Evolutionary conservation across 2,113 vertebrate genomes (phyloP).

Genomic region (Serinus canaria): DNA sequence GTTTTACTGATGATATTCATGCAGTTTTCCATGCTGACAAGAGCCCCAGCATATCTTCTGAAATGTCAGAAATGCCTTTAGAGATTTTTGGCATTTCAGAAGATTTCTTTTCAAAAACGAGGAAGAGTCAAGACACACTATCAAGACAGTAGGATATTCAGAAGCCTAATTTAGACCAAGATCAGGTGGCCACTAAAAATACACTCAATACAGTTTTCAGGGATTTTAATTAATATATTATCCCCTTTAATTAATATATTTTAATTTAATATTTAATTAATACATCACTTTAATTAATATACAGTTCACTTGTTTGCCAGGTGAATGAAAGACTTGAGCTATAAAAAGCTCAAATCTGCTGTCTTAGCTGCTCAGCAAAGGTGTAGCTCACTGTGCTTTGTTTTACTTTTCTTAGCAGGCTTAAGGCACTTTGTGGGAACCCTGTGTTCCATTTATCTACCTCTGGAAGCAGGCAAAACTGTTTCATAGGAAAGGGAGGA

Average conservation of each 20-base stretch:
- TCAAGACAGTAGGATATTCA: background rate
- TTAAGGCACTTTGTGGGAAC: background rate
- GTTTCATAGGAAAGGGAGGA: background rate
- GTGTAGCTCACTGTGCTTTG: background rate
- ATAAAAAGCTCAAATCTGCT: background rate
- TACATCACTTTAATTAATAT: background rate
- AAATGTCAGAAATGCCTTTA: conserved; percentile 23
- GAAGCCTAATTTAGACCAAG: background rate
- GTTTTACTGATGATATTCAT: background rate
- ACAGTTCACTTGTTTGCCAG: background rate
- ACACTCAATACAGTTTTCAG: background rate
- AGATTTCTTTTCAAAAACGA: background rate
- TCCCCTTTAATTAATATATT: background rate
- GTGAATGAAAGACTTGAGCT: background rate
- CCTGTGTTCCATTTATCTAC: rapidly evolving
- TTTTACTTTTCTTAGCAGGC: background rate
- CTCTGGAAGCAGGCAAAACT: background rate
- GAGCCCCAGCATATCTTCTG: background rate
- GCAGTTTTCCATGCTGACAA: background rate
- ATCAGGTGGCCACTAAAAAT: background rate
- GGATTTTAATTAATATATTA: background rate
- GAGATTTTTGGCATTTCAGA: conserved; percentile 16
- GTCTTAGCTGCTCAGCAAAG: background rate
- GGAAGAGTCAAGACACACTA: background rate
- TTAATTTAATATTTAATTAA: background rate